These are phyloP conservation scores for Rhabdomys dilectus DNA, from an alignment of 2,113 vertebrate genomes.

Conservation along the genomic window DNA sequence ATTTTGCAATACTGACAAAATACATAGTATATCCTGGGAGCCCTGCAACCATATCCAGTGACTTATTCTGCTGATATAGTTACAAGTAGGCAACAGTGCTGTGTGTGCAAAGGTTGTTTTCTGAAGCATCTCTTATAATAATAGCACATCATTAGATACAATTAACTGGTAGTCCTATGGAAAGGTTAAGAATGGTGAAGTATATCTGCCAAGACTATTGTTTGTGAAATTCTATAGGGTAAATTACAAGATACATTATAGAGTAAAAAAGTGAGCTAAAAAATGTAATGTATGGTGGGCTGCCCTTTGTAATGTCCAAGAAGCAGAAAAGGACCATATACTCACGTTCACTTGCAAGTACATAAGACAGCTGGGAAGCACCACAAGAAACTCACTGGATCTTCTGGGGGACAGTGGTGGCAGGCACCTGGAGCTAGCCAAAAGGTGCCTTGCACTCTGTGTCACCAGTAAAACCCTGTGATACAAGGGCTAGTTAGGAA, in stretches of 20 bases:
- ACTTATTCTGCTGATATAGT: background rate
- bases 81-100: background rate
- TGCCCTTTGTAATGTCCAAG: background rate
- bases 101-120: background rate
- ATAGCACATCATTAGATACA: constrained; percentile 1
- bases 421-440: background rate
- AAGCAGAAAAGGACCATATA: background rate
- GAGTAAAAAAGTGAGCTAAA: background rate
- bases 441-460: background rate
- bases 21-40: background rate
- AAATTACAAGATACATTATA: background rate
- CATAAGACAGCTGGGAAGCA: background rate
- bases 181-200: background rate
- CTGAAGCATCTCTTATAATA: background rate
- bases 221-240: background rate
- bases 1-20: background rate
- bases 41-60: background rate
- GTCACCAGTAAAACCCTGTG: background rate
- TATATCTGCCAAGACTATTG: background rate
- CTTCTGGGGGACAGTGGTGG: background rate
- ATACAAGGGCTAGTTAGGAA: background rate
- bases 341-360: background rate
- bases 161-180: background rate
- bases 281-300: background rate
- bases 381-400: background rate